Conservation (phyloP, 1,140 invertebrate species). For the Danaus melanippus region DNA sequence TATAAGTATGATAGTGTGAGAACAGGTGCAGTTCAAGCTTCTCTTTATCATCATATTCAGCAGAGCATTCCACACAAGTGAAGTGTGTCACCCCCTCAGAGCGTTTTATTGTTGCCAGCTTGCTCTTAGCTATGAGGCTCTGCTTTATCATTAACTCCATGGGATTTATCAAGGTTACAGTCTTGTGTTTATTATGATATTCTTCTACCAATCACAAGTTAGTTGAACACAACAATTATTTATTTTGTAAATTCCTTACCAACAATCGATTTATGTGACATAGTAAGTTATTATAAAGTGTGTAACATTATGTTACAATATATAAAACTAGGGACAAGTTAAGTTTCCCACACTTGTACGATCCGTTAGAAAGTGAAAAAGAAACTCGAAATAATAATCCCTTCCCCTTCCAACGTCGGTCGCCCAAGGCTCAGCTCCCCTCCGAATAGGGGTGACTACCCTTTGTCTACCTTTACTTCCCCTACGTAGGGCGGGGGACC, state of each 20-base stretch:
- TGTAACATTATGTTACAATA: too few species aligned
- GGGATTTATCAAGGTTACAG: slow-evolving; percentile 5
- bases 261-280: too few species aligned
- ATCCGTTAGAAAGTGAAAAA: slow-evolving; percentile 41
- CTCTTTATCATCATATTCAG: slow-evolving; percentile 74
- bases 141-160: slow-evolving; percentile 29
- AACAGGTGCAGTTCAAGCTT: slow-evolving; percentile 81
- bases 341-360: slow-evolving; percentile 38
- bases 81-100: slow-evolving; percentile 28
- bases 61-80: slow-evolving; percentile 49
- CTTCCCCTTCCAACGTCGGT: slow-evolving; percentile 51
- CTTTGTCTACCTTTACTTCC: slow-evolving; percentile 64
- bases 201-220: not conserved
- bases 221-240: too few species aligned
- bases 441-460: slow-evolving; percentile 64
- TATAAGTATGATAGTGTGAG: slow-evolving; percentile 81
- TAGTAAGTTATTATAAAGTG: too few species aligned
- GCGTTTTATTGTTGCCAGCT: slow-evolving; percentile 39
- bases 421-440: slow-evolving; percentile 58
- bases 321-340: slow-evolving; percentile 3
- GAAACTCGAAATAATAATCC: slow-evolving; percentile 57
- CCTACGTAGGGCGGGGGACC: slow-evolving; percentile 59
- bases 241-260: too few species aligned
- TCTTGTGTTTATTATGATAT: slow-evolving; percentile 1
- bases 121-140: slow-evolving; percentile 35